A percentile compares a stretch with the other conserved stretches of the same genome.
Conservation (phyloP, 2,797 vertebrate genomes). For the Platalea minor region DNA sequence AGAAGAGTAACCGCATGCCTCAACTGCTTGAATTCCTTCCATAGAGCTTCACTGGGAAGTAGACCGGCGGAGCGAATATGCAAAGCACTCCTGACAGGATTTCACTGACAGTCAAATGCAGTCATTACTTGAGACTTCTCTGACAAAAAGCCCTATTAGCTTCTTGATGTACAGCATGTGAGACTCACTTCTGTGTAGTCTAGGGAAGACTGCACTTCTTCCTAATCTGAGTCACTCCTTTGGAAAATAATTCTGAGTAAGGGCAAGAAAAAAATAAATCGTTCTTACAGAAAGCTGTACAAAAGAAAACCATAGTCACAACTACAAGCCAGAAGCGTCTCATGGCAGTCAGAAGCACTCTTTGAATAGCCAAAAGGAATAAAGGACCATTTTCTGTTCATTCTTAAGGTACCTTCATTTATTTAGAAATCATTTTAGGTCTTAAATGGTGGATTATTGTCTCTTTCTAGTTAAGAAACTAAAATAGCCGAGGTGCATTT, state of each 20-base stretch:
- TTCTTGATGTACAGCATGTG: neutral
- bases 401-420: neutral
- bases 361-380: neutral
- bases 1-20: neutral
- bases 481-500: neutral
- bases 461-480: neutral
- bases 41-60: neutral
- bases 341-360: neutral
- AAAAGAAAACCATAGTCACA: neutral
- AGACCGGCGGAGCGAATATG: neutral
- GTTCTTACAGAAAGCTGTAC: neutral
- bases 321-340: neutral
- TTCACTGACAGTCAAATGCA: neutral
- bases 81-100: neutral
- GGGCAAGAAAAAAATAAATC: neutral
- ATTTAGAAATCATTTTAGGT: neutral
- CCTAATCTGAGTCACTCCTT: neutral
- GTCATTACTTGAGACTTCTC: neutral
- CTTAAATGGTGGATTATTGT: neutral
- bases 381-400: neutral
- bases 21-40: neutral
- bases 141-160: neutral
- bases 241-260: neutral
- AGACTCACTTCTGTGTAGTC: neutral
- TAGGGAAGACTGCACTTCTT: neutral